These are phyloP conservation scores for Orchesella cincta DNA, from an alignment of 1,140 invertebrate genomes.

Conservation along the genomic window DNA sequence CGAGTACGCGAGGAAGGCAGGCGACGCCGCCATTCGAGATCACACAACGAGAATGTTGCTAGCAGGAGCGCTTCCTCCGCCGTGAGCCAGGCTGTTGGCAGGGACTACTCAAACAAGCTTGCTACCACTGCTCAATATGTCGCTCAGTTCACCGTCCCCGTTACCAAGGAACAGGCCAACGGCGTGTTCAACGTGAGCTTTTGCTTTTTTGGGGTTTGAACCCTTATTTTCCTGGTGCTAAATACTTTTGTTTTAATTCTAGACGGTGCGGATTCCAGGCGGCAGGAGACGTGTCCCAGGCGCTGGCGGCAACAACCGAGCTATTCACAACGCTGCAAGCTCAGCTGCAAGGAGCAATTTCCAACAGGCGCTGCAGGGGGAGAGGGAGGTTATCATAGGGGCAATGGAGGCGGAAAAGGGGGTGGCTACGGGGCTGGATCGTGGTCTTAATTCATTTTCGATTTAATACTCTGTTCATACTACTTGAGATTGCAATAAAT, in stretches of 20 bases:
- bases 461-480: too few relatives aligned
- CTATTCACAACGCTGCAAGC: not conserved
- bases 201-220: not conserved
- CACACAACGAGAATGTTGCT: conserved; percentile 30
- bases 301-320: conserved; percentile 25
- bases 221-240: conserved; percentile 4
- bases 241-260: conserved; percentile 36
- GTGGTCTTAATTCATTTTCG: not conserved
- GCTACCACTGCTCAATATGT: conserved; percentile 47
- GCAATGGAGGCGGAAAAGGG: not conserved
- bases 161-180: conserved; percentile 47
- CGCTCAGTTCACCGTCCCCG: conserved; percentile 45
- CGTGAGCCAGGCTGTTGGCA: conserved; percentile 41
- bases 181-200: conserved; percentile 43
- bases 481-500: too few relatives aligned
- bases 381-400: not conserved
- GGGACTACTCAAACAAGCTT: conserved; percentile 46
- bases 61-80: conserved; percentile 44
- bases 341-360: not conserved
- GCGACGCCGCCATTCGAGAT: not conserved
- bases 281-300: conserved; percentile 33
- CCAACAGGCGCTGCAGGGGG: not conserved
- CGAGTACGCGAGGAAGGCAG: conserved; percentile 28
- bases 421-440: not conserved
- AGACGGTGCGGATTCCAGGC: conserved; percentile 39